Percentiles rank a stretch among this genome's conserved stretches.
These are phyloP conservation scores for Sinocyclocheilus maitianheensis DNA, from an alignment of 2,113 vertebrate genomes.

Conservation along the genomic window DNA sequence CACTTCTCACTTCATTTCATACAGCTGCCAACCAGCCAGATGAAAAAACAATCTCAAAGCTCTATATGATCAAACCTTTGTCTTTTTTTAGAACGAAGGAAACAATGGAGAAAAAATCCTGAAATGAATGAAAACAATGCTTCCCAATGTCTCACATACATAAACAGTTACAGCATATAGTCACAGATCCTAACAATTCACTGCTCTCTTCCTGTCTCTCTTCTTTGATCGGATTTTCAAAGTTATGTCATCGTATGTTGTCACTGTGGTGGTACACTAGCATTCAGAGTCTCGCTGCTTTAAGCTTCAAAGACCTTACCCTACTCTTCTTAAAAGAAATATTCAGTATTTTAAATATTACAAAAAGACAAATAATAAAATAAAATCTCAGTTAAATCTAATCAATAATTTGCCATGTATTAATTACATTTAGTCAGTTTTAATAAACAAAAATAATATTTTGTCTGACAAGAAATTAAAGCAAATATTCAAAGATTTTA, in stretches of 20 bases:
- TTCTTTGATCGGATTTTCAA: conserved; percentile 53
- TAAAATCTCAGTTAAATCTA: not conserved
- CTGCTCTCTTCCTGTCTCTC: conserved; percentile 44
- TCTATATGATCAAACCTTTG: not conserved
- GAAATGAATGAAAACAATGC: conserved; percentile 2
- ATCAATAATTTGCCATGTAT: not conserved
- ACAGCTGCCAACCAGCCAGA: not conserved
- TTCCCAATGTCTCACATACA: not conserved
- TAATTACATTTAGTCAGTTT: not conserved
- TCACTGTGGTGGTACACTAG: not conserved
- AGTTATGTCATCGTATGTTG: conserved; percentile 45
- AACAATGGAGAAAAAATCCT: not conserved
- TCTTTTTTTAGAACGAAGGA: not conserved
- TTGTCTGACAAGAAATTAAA: conserved; percentile 28
- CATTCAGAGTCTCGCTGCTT: not conserved
- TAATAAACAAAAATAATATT: not conserved
- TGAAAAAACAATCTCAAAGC: not conserved
- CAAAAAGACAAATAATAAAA: no score
- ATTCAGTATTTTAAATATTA: not conserved
- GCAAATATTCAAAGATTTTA: not conserved
- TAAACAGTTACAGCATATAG: not conserved
- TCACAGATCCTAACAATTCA: not conserved
- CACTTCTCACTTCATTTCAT: conserved; percentile 27
- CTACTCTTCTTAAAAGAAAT: not conserved
- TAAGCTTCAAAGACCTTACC: not conserved